Percentiles rank a stretch among this genome's conserved stretches.
Evolutionary conservation across 2,888 invertebrate genomes (phyloP).

Genomic region (Mongoloraphidia duomilia): DNA sequence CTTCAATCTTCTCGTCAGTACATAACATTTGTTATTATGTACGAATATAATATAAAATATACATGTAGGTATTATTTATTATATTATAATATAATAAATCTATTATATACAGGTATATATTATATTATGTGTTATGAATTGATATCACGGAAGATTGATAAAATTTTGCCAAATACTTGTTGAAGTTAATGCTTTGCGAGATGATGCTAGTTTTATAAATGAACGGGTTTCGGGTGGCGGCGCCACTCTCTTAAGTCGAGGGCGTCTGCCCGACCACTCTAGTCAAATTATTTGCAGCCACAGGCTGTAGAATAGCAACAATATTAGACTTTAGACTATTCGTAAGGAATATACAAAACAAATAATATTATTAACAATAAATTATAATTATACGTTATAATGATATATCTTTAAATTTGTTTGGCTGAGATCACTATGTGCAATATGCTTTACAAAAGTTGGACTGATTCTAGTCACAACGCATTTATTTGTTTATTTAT

Average conservation of each 20-base stretch:
- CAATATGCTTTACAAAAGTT: slow-evolving; percentile 22
- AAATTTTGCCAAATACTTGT: slow-evolving; percentile 31
- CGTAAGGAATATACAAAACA: too few relatives aligned
- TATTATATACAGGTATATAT: not conserved
- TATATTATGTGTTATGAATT: not conserved
- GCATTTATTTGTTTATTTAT: not conserved
- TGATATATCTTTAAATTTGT: slow-evolving; percentile 11
- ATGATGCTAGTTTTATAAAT: slow-evolving; percentile 8
- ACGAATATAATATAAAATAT: not conserved
- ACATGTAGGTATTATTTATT: not conserved
- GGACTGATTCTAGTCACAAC: not conserved
- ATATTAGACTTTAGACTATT: not conserved
- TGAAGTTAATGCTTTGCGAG: slow-evolving; percentile 30
- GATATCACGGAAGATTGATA: slow-evolving; percentile 16
- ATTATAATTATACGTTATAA: slow-evolving; percentile 6
- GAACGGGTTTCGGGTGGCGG: not conserved
- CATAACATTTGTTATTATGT: slow-evolving; percentile 10
- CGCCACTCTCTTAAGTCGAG: not conserved
- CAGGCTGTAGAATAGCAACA: slow-evolving; percentile 27
- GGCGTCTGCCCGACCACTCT: slow-evolving; percentile 28
- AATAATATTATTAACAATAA: slow-evolving; percentile 5
- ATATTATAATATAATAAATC: not conserved
- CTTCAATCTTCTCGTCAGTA: slow-evolving; percentile 23
- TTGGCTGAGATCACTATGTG: slow-evolving; percentile 31
- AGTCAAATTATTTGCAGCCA: slow-evolving; percentile 30